These are phyloP conservation scores for Antennarius striatus DNA, from an alignment of 2,113 vertebrate genomes.

Conservation along the genomic window DNA sequence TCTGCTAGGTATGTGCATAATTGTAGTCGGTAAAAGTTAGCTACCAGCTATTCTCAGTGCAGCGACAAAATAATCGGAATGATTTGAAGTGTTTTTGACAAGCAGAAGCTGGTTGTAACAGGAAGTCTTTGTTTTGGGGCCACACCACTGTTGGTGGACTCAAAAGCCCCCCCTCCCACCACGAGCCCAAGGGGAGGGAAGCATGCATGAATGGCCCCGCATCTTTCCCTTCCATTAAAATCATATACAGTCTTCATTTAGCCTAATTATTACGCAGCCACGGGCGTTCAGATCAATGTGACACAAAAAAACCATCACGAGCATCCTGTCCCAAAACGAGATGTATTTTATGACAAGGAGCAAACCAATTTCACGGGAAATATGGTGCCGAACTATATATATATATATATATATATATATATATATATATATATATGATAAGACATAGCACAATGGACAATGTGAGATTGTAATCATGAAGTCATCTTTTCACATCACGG, in stretches of 20 bases:
- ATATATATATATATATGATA: too few relatives aligned
- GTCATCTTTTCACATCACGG: not conserved
- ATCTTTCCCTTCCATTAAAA: constrained; percentile 59
- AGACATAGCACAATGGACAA: not conserved
- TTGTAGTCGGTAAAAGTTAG: constrained; percentile 32
- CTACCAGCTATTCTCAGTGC: constrained; percentile 12
- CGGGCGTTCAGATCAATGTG: constrained; percentile 14
- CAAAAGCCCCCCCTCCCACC: constrained; percentile 4
- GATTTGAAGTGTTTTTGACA: constrained; percentile 62
- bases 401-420: not conserved
- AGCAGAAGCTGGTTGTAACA: constrained; percentile 64
- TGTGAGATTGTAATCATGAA: not conserved
- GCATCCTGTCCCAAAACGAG: not conserved
- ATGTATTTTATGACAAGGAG: constrained; percentile 4
- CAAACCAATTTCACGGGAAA: too few relatives aligned
- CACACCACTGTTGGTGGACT: constrained; percentile 43
- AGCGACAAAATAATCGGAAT: constrained; percentile 37
- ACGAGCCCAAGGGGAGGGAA: constrained; percentile 9
- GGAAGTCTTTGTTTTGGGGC: constrained; percentile 63
- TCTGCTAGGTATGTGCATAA: constrained; percentile 19
- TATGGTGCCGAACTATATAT: not conserved
- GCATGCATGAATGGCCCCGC: constrained; percentile 41
- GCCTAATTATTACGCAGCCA: constrained; percentile 36
- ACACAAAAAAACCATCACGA: constrained; percentile 2
- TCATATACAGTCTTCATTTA: constrained; percentile 41